phyloP scores from a whole-genome alignment of 2,888 invertebrate species.

The Drosophila quinaria region DNA sequence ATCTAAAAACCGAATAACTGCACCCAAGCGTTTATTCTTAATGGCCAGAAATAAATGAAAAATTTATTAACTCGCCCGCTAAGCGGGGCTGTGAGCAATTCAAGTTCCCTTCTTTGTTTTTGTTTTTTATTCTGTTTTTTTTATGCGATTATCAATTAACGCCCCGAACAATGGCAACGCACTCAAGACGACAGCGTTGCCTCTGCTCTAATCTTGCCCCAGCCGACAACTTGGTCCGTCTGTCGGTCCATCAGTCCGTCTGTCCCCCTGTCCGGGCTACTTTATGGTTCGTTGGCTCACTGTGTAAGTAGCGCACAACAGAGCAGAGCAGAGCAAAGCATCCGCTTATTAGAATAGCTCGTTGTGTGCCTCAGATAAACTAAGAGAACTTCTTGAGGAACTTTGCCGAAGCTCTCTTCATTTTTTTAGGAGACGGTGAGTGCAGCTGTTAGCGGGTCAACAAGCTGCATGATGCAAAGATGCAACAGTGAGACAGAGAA shows the following conservation, averaged over 20 bases:
- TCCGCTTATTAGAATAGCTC: constrained; percentile 59
- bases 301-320: constrained; percentile 54
- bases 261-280: constrained; percentile 46
- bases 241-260: constrained; percentile 8
- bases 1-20: constrained; percentile 52
- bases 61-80: constrained; percentile 37
- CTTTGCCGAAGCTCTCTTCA: constrained; percentile 17
- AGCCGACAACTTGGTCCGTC: constrained; percentile 30
- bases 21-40: constrained; percentile 46
- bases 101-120: constrained; percentile 42
- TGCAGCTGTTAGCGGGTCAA: constrained; percentile 50
- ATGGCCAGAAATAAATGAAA: constrained; percentile 44
- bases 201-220: constrained; percentile 51
- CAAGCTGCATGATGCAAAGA: constrained; percentile 36
- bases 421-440: constrained; percentile 19
- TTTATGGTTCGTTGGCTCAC: constrained; percentile 73
- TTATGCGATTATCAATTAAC: constrained; percentile 73
- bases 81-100: constrained; percentile 23
- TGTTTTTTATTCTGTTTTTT: constrained; percentile 25
- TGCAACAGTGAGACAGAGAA: constrained; percentile 9
- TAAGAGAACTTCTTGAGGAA: constrained; percentile 40
- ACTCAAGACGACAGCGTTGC: constrained; percentile 56
- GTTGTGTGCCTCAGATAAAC: constrained; percentile 55
- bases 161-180: constrained; percentile 68
- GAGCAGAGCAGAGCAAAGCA: constrained; percentile 31